Evolutionary conservation across 2,888 invertebrate genomes (phyloP).

Genomic region (Thera britannica): DNA sequence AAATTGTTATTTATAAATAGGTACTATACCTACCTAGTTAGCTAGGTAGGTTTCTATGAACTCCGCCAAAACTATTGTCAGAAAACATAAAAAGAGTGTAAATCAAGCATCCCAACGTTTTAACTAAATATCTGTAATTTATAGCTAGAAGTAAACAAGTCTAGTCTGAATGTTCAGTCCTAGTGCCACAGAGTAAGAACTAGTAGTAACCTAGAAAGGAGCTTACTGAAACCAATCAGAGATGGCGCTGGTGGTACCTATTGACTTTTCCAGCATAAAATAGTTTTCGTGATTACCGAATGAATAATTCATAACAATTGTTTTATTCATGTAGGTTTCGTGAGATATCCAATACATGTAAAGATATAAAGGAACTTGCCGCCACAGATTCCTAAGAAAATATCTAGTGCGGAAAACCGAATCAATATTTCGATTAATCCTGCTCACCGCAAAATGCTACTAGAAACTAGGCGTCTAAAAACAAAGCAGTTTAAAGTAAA

Average conservation of each 20-base stretch:
- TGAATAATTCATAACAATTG: slow-evolving; percentile 35
- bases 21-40: slow-evolving; percentile 10
- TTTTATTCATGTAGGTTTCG: slow-evolving; percentile 36
- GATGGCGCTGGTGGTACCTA: slow-evolving; percentile 38
- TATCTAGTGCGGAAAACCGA: background rate
- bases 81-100: slow-evolving; percentile 25
- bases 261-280: slow-evolving; percentile 29
- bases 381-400: background rate
- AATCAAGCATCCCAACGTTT: slow-evolving; percentile 30
- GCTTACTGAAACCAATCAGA: slow-evolving; percentile 22
- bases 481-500: too few species aligned
- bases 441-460: background rate
- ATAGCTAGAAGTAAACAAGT: slow-evolving; percentile 27
- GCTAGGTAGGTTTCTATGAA: slow-evolving; percentile 13
- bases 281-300: slow-evolving; percentile 20
- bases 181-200: background rate
- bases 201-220: slow-evolving; percentile 32
- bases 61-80: slow-evolving; percentile 24
- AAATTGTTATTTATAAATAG: slow-evolving; percentile 29
- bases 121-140: slow-evolving; percentile 20
- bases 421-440: too few species aligned
- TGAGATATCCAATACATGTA: slow-evolving; percentile 19
- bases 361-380: background rate
- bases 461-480: background rate
- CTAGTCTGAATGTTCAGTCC: slow-evolving; percentile 5